These are phyloP conservation scores for Arvicanthis niloticus DNA, from an alignment of 2,113 vertebrate species.

Conservation along the genomic window DNA sequence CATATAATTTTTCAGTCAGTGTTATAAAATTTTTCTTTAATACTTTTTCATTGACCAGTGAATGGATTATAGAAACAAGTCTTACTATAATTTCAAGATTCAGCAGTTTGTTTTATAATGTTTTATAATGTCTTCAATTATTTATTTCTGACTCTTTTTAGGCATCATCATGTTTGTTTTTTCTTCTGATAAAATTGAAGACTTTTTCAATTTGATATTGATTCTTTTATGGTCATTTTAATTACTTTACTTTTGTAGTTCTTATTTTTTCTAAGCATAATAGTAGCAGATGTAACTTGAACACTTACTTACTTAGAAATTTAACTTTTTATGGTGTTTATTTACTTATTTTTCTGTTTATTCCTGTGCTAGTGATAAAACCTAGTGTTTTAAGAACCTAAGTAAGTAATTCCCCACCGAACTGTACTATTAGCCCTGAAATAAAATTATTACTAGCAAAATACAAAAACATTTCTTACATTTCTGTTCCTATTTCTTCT, in stretches of 20 bases:
- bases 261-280: background rate
- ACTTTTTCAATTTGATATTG: background rate
- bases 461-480: background rate
- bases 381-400: background rate
- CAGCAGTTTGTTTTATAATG: background rate
- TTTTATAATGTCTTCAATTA: background rate
- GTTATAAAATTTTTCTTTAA: background rate
- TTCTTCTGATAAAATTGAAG: background rate
- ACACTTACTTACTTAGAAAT: background rate
- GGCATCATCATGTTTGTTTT: background rate
- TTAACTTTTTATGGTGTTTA: background rate
- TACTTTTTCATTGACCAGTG: background rate
- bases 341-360: background rate
- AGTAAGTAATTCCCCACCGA: background rate
- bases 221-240: background rate
- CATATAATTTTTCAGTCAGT: background rate
- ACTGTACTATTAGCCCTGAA: background rate
- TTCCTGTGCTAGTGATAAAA: background rate
- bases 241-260: background rate
- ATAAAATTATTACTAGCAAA: background rate
- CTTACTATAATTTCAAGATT: background rate
- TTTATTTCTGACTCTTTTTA: background rate
- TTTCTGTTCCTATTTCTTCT: background rate
- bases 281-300: background rate
- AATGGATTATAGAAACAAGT: background rate